phyloP scores from a whole-genome alignment of 2,888 invertebrate species.

The Dryococelus australis region DNA sequence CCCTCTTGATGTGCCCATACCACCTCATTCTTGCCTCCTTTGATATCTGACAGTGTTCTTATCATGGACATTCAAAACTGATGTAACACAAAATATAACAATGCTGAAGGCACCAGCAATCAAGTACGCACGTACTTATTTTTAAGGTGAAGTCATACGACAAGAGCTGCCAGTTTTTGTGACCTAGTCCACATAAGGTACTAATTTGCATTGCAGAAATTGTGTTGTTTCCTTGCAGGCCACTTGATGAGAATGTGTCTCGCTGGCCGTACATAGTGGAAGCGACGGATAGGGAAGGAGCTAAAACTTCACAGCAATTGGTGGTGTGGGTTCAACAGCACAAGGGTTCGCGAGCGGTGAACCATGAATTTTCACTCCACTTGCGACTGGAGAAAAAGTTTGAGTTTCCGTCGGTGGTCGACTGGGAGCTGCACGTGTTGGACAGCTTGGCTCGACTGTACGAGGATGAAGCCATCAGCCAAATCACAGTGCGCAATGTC shows the following conservation, averaged over 20 bases:
- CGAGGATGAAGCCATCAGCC: constrained; percentile 65
- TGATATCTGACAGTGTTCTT: too few relatives aligned
- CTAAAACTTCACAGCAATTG: constrained; percentile 73
- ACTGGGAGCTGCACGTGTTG: constrained; percentile 80
- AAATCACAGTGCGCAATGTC: constrained; percentile 70
- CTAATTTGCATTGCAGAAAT: neutral
- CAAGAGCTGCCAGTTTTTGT: too few relatives aligned
- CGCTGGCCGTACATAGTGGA: constrained; percentile 81
- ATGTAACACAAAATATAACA: too few relatives aligned
- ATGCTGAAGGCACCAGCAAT: too few relatives aligned
- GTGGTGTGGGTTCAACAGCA: constrained; percentile 81
- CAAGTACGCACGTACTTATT: too few relatives aligned
- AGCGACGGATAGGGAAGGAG: constrained; percentile 81
- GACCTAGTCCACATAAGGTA: too few relatives aligned
- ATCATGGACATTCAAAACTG: too few relatives aligned
- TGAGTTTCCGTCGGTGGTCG: constrained; percentile 71
- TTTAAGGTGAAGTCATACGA: too few relatives aligned
- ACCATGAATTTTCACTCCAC: constrained; percentile 80
- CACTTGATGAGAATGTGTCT: constrained; percentile 81
- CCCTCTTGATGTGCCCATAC: too few relatives aligned
- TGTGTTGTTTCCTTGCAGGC: constrained; percentile 63
- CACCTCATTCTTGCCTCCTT: too few relatives aligned
- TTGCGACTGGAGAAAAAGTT: constrained; percentile 68
- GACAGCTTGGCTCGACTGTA: constrained; percentile 66
- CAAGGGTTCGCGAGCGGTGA: constrained; percentile 77